Percentiles rank a stretch among this genome's conserved stretches.
These are phyloP conservation scores for Blastomussa wellsi DNA, from an alignment of 92 coral and sea anemone genomes.

Conservation along the genomic window DNA sequence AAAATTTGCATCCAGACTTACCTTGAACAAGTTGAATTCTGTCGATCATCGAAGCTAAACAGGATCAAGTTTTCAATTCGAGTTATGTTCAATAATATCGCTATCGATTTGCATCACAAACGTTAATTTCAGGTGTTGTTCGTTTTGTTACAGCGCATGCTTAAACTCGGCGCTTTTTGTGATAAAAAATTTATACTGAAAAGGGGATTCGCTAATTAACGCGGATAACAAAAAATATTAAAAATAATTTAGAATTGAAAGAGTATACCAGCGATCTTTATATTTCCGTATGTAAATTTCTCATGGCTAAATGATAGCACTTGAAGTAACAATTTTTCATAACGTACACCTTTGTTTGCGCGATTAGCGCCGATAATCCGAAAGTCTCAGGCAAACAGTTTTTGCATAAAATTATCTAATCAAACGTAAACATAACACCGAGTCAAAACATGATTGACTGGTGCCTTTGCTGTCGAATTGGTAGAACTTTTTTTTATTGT, in stretches of 20 bases:
- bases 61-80: neutral
- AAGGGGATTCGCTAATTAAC: neutral
- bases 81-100: neutral
- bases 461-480: neutral
- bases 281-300: neutral
- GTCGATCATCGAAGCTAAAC: neutral
- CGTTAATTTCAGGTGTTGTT: constrained; percentile 19
- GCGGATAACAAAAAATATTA: neutral
- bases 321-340: neutral
- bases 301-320: neutral
- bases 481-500: neutral
- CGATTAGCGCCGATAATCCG: constrained; percentile 3
- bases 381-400: neutral
- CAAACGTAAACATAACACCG: neutral
- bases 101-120: neutral
- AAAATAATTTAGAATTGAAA: neutral
- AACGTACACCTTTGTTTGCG: constrained; percentile 7
- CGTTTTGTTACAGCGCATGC: constrained; percentile 30
- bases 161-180: neutral
- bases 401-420: constrained; percentile 28
- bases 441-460: constrained; percentile 6
- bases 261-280: neutral
- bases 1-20: neutral
- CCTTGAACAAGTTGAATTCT: neutral
- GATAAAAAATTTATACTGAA: constrained; percentile 31